Evolutionary conservation across 2,888 invertebrate species (phyloP).

Genomic region (Brachylomia viminalis): DNA sequence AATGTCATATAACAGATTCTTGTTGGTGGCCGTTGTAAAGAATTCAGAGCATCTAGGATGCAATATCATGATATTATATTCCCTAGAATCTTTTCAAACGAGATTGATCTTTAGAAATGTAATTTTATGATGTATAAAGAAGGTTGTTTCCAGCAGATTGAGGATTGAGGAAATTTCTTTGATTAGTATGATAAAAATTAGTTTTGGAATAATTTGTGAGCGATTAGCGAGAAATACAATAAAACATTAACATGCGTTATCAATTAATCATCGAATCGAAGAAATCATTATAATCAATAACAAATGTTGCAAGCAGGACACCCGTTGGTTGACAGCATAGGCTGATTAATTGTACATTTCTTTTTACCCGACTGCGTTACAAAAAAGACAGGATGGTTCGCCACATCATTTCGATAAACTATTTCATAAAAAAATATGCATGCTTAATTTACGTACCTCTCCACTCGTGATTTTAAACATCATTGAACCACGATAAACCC

Average conservation of each 20-base stretch:
- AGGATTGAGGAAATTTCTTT: neutral
- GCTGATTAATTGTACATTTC: too few relatives aligned
- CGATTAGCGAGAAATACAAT: neutral
- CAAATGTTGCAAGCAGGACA: neutral
- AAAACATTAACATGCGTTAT: neutral
- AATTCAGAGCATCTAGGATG: conserved; percentile 6
- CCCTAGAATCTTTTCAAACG: conserved; percentile 9
- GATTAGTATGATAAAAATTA: neutral
- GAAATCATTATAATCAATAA: neutral
- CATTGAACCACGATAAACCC: neutral
- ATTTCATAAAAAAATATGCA: neutral
- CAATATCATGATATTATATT: conserved; percentile 22
- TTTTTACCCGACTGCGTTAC: neutral
- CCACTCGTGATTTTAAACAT: neutral
- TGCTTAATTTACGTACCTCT: neutral
- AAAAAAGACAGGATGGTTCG: neutral
- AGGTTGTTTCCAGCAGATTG: conserved; percentile 9
- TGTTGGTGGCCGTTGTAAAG: conserved; percentile 37
- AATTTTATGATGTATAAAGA: conserved; percentile 25
- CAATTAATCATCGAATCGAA: neutral
- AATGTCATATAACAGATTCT: conserved; percentile 52
- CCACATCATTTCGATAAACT: neutral
- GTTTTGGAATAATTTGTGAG: conserved; percentile 9
- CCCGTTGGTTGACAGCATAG: neutral
- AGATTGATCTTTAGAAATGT: conserved; percentile 39